A percentile compares a stretch with the other conserved stretches of the same genome.
phyloP scores from a whole-genome alignment of 53 echinoderm and acorn worm species.

The Zoroaster sp. region DNA sequence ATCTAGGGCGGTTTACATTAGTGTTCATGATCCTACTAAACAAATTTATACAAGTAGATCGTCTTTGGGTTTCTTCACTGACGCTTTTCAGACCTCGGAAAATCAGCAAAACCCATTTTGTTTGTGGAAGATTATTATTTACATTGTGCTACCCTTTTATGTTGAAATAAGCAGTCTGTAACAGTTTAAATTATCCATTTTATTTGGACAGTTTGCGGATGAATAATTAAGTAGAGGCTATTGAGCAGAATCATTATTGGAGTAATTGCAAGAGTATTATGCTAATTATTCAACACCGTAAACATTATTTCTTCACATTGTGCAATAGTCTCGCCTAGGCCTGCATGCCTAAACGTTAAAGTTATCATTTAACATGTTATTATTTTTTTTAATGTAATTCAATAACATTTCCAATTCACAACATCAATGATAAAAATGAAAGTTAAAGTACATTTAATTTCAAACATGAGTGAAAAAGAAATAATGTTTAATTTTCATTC shows the following conservation, averaged over 20 bases:
- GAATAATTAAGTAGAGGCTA: background rate
- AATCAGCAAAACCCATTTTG: too few species aligned
- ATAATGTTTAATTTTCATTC: background rate
- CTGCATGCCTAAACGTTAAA: background rate
- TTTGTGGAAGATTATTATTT: too few species aligned
- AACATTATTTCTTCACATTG: background rate
- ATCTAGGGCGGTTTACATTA: background rate
- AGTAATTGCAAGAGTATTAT: too few species aligned
- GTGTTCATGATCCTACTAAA: background rate
- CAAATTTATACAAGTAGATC: background rate
- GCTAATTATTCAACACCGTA: too few species aligned
- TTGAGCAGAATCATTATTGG: background rate
- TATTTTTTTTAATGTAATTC: background rate
- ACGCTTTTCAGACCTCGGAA: too few species aligned
- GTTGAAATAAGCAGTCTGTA: background rate
- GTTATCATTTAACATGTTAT: background rate
- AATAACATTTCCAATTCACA: too few species aligned
- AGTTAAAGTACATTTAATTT: background rate
- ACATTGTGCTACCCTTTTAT: background rate
- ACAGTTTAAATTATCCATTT: background rate
- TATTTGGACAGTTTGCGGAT: background rate
- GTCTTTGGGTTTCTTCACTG: background rate
- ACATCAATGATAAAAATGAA: background rate
- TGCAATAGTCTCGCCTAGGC: background rate
- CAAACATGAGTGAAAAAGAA: background rate